Conservation (phyloP, 1,140 invertebrate species). For the Vanessa tameamea region DNA sequence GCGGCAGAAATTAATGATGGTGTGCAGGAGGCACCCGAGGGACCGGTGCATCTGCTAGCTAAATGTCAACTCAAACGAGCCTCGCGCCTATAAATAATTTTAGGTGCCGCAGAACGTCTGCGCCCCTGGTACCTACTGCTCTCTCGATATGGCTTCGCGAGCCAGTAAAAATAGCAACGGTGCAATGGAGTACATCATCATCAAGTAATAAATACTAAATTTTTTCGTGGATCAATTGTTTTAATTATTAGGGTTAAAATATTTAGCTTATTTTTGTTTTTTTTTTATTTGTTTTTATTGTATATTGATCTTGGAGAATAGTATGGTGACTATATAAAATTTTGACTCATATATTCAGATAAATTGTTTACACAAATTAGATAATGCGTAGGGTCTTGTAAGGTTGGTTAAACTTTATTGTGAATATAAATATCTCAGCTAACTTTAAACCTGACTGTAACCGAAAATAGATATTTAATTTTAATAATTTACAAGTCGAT, state of each 20-base stretch:
- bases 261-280: neutral
- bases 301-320: too few relatives aligned
- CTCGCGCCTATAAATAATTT: conserved; percentile 75
- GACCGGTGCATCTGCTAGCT: conserved; percentile 73
- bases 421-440: too few relatives aligned
- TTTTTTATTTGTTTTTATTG: too few relatives aligned
- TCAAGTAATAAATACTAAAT: neutral
- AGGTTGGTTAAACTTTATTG: too few relatives aligned
- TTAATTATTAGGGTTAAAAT: neutral
- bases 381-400: too few relatives aligned
- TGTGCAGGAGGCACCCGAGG: conserved; percentile 54
- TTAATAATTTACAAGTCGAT: neutral
- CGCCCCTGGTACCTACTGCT: conserved; percentile 53
- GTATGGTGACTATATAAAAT: too few relatives aligned
- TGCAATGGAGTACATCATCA: conserved; percentile 36
- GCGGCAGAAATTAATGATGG: conserved; percentile 72
- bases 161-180: conserved; percentile 66
- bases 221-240: neutral
- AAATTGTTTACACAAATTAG: too few relatives aligned
- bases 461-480: too few relatives aligned
- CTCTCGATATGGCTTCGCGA: conserved; percentile 67
- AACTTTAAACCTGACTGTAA: too few relatives aligned
- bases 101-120: conserved; percentile 56
- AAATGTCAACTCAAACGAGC: conserved; percentile 74
- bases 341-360: too few relatives aligned